These are phyloP conservation scores for Ctenicera cuprea DNA, from an alignment of 2,888 invertebrate species.

Conservation along the genomic window DNA sequence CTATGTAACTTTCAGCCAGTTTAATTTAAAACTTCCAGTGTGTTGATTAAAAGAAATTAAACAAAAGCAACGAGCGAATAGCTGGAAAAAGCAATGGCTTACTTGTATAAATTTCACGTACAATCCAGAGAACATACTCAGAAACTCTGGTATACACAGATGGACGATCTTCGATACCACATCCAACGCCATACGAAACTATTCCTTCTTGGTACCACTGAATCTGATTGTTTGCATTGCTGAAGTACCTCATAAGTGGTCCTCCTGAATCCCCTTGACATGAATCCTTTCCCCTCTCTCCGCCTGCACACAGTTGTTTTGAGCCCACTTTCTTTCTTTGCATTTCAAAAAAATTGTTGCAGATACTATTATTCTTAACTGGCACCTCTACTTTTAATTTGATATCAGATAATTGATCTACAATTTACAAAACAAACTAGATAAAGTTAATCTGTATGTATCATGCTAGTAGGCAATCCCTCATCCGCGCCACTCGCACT, in stretches of 20 bases:
- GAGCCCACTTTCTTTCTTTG: conserved; percentile 58
- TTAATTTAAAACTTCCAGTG: too few relatives aligned
- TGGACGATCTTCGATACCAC: conserved; percentile 85
- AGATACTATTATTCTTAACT: conserved; percentile 75
- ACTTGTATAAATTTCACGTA: too few relatives aligned
- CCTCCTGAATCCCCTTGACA: conserved; percentile 77
- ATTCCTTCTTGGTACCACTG: conserved; percentile 75
- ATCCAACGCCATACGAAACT: conserved; percentile 91
- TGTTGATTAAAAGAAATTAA: too few relatives aligned
- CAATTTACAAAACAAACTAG: not conserved
- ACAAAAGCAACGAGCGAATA: too few relatives aligned
- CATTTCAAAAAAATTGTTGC: conserved; percentile 71
- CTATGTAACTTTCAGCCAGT: too few relatives aligned
- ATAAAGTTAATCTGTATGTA: not conserved
- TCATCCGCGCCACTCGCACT: too few relatives aligned
- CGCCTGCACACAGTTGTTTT: conserved; percentile 88
- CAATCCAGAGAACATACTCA: conserved; percentile 84
- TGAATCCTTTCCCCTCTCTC: conserved; percentile 79
- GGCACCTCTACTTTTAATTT: conserved; percentile 80
- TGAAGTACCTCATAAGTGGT: conserved; percentile 81
- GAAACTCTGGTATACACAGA: conserved; percentile 86
- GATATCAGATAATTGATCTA: conserved; percentile 63
- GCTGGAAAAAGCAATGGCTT: too few relatives aligned
- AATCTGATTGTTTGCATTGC: conserved; percentile 56
- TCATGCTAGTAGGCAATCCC: too few relatives aligned